phyloP scores from a whole-genome alignment of 1,140 invertebrate genomes.

The Rhagoletis zephyria region DNA sequence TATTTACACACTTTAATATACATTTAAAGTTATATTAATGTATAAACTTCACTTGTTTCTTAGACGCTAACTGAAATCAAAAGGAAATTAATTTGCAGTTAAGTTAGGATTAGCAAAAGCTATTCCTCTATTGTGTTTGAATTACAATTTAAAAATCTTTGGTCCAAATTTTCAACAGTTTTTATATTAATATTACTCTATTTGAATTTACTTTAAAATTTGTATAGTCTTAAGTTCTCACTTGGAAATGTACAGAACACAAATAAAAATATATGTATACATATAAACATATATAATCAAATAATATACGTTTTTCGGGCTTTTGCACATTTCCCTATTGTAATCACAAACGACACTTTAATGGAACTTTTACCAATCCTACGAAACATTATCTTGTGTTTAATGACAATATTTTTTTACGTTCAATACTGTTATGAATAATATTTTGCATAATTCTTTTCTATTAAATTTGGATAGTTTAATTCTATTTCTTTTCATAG shows the following conservation, averaged over 20 bases:
- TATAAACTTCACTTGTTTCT: neutral
- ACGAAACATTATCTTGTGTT: neutral
- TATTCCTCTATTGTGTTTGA: conserved; percentile 1
- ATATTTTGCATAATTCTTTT: neutral
- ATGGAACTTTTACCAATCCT: neutral
- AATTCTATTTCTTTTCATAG: too few species aligned
- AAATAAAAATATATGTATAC: conserved; percentile 32
- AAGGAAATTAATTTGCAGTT: neutral
- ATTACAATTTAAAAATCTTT: conserved; percentile 1
- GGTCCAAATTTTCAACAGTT: neutral
- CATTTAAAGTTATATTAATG: neutral
- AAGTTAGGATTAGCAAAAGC: neutral
- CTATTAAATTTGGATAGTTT: conserved; percentile 1
- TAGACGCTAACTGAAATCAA: conserved; percentile 35
- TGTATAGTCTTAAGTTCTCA: conserved; percentile 13
- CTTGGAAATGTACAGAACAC: neutral
- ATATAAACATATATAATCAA: neutral
- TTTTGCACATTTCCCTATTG: neutral
- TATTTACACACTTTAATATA: conserved; percentile 1
- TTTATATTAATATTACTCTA: conserved; percentile 7
- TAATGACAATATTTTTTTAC: neutral
- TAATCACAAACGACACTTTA: neutral
- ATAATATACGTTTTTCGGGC: neutral
- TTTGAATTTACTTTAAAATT: conserved; percentile 41
- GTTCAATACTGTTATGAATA: conserved; percentile 8